Base-by-base conservation (phyloP, 2,113 vertebrate genomes). In the Myotis brandtii region DNA sequence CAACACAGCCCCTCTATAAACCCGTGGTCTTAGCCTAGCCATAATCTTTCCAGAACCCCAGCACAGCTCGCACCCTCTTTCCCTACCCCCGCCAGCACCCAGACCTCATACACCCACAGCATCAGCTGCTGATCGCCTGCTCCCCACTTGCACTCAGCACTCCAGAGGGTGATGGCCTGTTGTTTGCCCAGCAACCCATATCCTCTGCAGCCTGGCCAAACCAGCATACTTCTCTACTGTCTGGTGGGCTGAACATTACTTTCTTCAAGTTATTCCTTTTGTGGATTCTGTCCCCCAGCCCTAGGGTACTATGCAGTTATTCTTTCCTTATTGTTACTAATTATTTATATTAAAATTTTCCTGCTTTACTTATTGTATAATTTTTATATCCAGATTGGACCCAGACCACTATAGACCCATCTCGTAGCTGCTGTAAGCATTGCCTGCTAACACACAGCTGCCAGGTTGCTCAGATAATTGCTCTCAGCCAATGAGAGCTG, bases 31-130 rank as follows among this genome's bases (percentile, higher is more conserved):
- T 56, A 72, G 20, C 30, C 13, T 82, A 9, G 11, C 18, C 6
- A 7, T 17, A 34, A 23, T 9, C 48, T 50, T 37, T 10, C n/a
- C 32, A n/a, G 56, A 90, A 48, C 5, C 16, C 13, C 17, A 20
- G 40, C 20, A 4, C 34, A 80, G 9, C 23, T 46, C 0, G 0
- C 5, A 1, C 40, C 48, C 56, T 2, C 20, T 27, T 18, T 9
- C 21, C 18, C 62, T 43, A 5, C 0, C 59, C 40, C 66, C 0
- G 12, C 70, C 50, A 76, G 40, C 11, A 52, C 40, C 23, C 37
- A 34, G n/a, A 54, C 67, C 34, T 37, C 32, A 23, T 3, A 7
- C 13, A 2, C 18, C 9, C 40, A 9, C 4, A 3, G 30, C 16
- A 43, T 50, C 48, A 12, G 9, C 11, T 66, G 52, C 46, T 34